Evolutionary conservation across 2,888 invertebrate species (phyloP).

Genomic region (Napeogenes sylphis): DNA sequence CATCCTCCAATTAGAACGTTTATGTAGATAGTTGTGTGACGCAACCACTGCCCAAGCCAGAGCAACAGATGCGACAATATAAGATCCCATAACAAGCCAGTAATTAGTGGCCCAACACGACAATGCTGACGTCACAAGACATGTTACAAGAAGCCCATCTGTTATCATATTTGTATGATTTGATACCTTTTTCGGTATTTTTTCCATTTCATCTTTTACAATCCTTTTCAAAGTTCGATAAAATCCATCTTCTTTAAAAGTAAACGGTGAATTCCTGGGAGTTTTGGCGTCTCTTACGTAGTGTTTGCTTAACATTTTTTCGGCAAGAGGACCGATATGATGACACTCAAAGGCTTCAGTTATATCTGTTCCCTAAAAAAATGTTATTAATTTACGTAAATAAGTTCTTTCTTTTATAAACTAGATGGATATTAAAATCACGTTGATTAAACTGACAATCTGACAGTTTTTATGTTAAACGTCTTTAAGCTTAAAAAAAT

Average conservation of each 20-base stretch:
- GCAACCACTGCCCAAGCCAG: constrained; percentile 79
- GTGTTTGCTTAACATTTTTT: constrained; percentile 80
- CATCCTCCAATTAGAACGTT: constrained; percentile 87
- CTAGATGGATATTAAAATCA: too few species aligned
- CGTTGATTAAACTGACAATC: too few species aligned
- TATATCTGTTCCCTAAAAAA: constrained; percentile 79
- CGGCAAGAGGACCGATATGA: constrained; percentile 74
- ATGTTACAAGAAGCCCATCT: constrained; percentile 56
- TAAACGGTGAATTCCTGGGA: constrained; percentile 84
- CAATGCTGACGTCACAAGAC: constrained; percentile 51
- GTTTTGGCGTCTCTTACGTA: constrained; percentile 80
- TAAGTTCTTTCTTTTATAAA: too few species aligned
- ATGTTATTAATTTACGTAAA: not conserved
- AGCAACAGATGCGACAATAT: constrained; percentile 60
- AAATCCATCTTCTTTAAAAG: constrained; percentile 86
- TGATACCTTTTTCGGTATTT: constrained; percentile 54
- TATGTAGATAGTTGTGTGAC: constrained; percentile 89
- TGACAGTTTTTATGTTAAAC: too few species aligned
- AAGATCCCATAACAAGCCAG: constrained; percentile 45
- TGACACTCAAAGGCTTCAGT: constrained; percentile 80
- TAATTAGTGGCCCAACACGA: constrained; percentile 49
- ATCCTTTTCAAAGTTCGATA: constrained; percentile 82
- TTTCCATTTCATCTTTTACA: constrained; percentile 74
- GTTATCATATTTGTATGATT: constrained; percentile 48
- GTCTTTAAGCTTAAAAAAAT: too few species aligned